Evolutionary conservation across 23 tunicate genomes (phyloP).

Genomic region (Ascidia mentula): DNA sequence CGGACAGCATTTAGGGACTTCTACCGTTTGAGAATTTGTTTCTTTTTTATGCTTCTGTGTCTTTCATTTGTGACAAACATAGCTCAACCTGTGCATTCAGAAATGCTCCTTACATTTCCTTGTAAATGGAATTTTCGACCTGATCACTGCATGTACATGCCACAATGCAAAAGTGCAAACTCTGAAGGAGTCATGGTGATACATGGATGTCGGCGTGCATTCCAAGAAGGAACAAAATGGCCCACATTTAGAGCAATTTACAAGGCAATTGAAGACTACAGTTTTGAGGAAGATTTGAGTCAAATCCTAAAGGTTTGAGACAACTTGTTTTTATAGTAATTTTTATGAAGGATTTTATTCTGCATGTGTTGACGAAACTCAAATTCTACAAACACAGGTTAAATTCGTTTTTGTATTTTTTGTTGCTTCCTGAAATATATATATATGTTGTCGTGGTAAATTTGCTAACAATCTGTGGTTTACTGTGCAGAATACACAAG

Average conservation of each 20-base stretch:
- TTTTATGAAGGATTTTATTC: not conserved
- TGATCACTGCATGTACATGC: slow-evolving; percentile 94
- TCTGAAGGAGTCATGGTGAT: slow-evolving; percentile 54
- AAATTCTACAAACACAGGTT: no score
- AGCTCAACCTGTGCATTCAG: no score
- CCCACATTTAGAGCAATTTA: slow-evolving; percentile 68
- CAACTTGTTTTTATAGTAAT: not conserved
- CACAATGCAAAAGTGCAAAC: slow-evolving; percentile 36
- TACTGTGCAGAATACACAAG: not conserved
- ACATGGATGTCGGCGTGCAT: slow-evolving; percentile 80
- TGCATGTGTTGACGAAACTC: no score
- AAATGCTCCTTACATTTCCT: slow-evolving; percentile 45
- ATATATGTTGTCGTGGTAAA: no score
- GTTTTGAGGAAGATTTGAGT: slow-evolving; percentile 24
- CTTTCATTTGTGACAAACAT: no score
- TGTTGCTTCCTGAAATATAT: not conserved
- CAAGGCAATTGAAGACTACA: slow-evolving; percentile 32
- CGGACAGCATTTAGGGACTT: no score
- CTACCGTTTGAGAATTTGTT: no score
- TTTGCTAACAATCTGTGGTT: not conserved
- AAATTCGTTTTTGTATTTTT: not conserved
- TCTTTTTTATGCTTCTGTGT: no score
- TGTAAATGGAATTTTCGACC: slow-evolving; percentile 87
- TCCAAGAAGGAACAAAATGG: slow-evolving; percentile 71
- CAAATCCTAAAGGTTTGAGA: slow-evolving; percentile 10